Evolutionary conservation across 2,113 vertebrate genomes (phyloP).

Genomic region (Phainopepla nitens): DNA sequence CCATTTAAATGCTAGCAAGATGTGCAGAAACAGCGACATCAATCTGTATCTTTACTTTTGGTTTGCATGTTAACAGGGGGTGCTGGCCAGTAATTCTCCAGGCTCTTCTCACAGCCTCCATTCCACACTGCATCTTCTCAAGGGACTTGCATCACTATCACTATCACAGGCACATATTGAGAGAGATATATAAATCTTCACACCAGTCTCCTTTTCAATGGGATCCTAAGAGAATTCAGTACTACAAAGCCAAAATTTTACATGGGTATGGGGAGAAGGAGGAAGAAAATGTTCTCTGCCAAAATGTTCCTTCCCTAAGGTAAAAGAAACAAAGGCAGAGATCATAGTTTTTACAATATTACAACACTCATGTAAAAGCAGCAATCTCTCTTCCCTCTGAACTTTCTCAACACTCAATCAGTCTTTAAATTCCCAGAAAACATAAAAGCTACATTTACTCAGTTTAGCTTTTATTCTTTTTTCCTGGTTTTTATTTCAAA

Average conservation of each 20-base stretch:
- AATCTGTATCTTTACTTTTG: not conserved
- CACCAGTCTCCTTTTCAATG: not conserved
- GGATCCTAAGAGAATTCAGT: not conserved
- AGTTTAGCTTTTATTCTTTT: slow-evolving; percentile 12
- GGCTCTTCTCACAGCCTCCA: not conserved
- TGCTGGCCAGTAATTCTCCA: not conserved
- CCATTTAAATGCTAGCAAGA: not conserved
- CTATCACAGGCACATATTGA: not conserved
- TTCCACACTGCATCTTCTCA: not conserved
- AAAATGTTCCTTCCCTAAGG: not conserved
- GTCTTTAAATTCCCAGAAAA: slow-evolving; percentile 19
- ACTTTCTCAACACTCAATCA: not conserved
- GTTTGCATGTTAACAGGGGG: not conserved
- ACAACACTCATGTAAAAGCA: slow-evolving; percentile 16
- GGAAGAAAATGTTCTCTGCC: not conserved
- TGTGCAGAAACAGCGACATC: not conserved
- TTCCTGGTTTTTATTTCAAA: not conserved
- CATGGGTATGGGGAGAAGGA: not conserved
- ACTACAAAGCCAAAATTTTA: slow-evolving; percentile 1
- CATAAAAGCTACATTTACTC: slow-evolving; percentile 26
- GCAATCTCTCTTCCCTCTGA: slow-evolving; percentile 22
- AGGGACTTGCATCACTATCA: not conserved
- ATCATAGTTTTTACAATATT: not conserved
- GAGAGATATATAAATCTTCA: not conserved
- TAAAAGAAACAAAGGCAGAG: not conserved